These are phyloP conservation scores for Carapus acus DNA, from an alignment of 2,797 vertebrate genomes.

Conservation along the genomic window DNA sequence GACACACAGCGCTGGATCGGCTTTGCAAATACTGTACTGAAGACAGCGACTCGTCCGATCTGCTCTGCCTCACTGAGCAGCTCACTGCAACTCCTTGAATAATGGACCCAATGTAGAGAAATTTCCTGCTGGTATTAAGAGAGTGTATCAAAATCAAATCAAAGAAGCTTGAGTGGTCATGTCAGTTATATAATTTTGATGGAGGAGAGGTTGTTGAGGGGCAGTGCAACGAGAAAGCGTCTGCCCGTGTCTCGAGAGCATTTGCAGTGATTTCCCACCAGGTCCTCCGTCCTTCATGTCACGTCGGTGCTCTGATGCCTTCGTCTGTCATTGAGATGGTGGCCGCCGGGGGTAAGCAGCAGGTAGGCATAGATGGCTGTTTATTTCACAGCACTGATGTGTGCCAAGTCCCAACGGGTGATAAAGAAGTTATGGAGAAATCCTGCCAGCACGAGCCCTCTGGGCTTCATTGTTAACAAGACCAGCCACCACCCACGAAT, in stretches of 20 bases:
- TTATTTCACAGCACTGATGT: conserved; percentile 44
- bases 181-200: conserved; percentile 2
- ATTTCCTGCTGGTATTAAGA: no score
- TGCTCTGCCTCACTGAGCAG: no score
- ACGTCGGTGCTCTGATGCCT: conserved; percentile 37
- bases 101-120: no score
- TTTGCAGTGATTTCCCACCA: background rate
- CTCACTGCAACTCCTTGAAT: no score
- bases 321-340: conserved; percentile 46
- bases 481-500: conserved; percentile 37
- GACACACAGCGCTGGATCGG: no score
- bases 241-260: no score
- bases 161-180: background rate
- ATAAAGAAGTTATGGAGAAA: conserved; percentile 49
- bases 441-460: conserved; percentile 32
- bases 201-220: no score
- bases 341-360: conserved; percentile 42
- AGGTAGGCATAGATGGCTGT: conserved; percentile 38
- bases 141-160: no score
- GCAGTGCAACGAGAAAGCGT: no score
- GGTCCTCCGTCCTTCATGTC: conserved; percentile 8
- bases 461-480: conserved; percentile 54
- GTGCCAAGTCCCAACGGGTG: conserved; percentile 47
- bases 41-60: no score
- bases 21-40: no score